These are phyloP conservation scores for Neolamprologus kungweensis DNA, from an alignment of 2,113 vertebrate genomes.

Conservation along the genomic window DNA sequence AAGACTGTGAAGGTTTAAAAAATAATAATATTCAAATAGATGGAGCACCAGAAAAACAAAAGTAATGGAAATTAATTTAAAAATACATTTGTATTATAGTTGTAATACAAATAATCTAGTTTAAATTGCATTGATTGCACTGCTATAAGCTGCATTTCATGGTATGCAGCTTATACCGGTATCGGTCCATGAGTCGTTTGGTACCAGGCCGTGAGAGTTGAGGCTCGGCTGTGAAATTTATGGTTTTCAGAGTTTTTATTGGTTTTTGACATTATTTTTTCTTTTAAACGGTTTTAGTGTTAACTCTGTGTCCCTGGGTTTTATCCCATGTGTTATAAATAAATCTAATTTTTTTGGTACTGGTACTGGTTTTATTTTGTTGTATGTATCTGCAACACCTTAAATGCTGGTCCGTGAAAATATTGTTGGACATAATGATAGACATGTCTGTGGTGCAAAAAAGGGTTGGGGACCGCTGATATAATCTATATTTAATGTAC, in stretches of 20 bases:
- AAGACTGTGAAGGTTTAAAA: neutral
- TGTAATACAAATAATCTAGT: neutral
- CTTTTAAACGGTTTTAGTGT: rapidly evolving
- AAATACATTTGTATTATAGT: neutral
- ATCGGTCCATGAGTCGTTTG: rapidly evolving
- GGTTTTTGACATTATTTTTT: neutral
- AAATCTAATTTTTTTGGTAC: neutral
- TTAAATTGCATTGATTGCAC: neutral
- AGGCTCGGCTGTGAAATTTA: rapidly evolving
- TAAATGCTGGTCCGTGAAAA: rapidly evolving
- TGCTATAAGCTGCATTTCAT: neutral
- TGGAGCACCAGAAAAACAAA: neutral
- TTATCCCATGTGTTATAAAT: neutral
- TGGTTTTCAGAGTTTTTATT: neutral
- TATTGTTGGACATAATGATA: rapidly evolving
- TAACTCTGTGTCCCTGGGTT: neutral
- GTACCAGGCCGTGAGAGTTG: neutral
- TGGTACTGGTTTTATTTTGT: neutral
- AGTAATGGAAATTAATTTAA: neutral
- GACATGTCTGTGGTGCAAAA: neutral
- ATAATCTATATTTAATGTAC: neutral
- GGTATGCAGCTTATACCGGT: too few relatives aligned
- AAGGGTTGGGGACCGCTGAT: rapidly evolving
- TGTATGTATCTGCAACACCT: rapidly evolving
- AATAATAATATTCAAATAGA: neutral